A percentile compares a stretch with the other conserved stretches of the same genome.
Conservation (phyloP, 2,113 vertebrate species). For the Cyanistes caeruleus region DNA sequence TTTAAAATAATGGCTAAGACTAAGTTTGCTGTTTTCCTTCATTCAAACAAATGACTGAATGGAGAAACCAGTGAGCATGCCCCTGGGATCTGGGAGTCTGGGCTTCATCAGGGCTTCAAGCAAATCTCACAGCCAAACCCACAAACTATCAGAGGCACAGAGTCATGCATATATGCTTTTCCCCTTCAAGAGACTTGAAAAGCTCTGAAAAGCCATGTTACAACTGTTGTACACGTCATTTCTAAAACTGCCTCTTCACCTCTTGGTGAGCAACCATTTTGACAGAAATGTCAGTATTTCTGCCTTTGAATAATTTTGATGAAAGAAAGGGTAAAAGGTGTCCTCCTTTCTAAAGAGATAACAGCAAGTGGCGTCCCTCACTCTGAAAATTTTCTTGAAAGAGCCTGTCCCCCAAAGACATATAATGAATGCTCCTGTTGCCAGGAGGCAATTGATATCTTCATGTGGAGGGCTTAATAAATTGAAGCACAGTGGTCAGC, state of each 20-base stretch:
- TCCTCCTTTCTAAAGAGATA: not conserved
- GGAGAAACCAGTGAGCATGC: not conserved
- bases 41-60: not conserved
- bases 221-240: not conserved
- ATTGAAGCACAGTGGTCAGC: conserved; percentile 30
- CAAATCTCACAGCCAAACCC: not conserved
- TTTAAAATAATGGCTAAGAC: not conserved
- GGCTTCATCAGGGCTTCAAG: not conserved
- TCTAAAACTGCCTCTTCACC: not conserved
- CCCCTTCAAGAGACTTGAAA: not conserved
- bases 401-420: not conserved
- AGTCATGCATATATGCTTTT: not conserved
- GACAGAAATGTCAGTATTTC: not conserved
- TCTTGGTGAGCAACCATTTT: not conserved
- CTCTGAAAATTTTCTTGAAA: not conserved
- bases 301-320: not conserved
- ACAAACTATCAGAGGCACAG: not conserved
- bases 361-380: not conserved
- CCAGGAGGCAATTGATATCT: conserved; percentile 45
- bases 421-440: conserved; percentile 13
- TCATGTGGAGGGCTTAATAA: conserved; percentile 25
- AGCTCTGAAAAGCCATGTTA: not conserved
- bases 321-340: not conserved
- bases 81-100: not conserved
- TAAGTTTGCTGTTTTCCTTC: not conserved